phyloP scores from a whole-genome alignment of 2,888 invertebrate species.

The Theodoxus fluviatilis region DNA sequence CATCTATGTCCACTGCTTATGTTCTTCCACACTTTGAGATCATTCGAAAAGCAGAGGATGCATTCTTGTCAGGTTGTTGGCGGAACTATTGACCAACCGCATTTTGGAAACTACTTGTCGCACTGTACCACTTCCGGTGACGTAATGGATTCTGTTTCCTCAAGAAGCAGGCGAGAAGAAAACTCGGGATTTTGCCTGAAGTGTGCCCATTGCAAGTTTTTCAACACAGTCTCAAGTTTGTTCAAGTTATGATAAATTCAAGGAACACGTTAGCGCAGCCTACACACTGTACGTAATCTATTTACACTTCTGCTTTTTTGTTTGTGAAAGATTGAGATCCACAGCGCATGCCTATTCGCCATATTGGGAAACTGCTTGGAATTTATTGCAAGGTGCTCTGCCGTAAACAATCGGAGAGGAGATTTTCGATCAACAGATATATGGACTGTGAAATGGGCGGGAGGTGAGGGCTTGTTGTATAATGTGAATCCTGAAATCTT shows the following conservation, averaged over 20 bases:
- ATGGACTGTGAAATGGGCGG: too few species aligned
- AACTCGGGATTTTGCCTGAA: neutral
- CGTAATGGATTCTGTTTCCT: constrained; percentile 35
- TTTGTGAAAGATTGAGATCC: constrained; percentile 21
- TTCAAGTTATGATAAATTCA: constrained; percentile 58
- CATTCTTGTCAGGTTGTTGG: too few species aligned
- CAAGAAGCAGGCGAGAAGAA: neutral
- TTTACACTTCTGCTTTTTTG: constrained; percentile 19
- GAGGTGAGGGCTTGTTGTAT: too few species aligned
- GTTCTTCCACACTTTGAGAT: too few species aligned
- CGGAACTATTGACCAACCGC: constrained; percentile 24
- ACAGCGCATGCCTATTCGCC: constrained; percentile 29
- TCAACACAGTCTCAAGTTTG: neutral
- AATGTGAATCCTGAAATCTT: too few species aligned
- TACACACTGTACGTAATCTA: neutral
- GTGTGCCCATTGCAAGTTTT: neutral
- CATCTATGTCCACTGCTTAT: too few species aligned
- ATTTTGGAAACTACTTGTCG: constrained; percentile 10
- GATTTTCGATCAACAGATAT: constrained; percentile 16
- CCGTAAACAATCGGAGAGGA: too few species aligned
- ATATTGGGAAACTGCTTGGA: constrained; percentile 28
- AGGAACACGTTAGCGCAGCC: constrained; percentile 67
- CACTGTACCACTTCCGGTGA: constrained; percentile 38
- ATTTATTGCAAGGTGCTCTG: constrained; percentile 29
- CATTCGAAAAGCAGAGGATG: too few species aligned